These are phyloP conservation scores for Euplagia quadripunctaria DNA, from an alignment of 2,888 invertebrate species.

Conservation along the genomic window DNA sequence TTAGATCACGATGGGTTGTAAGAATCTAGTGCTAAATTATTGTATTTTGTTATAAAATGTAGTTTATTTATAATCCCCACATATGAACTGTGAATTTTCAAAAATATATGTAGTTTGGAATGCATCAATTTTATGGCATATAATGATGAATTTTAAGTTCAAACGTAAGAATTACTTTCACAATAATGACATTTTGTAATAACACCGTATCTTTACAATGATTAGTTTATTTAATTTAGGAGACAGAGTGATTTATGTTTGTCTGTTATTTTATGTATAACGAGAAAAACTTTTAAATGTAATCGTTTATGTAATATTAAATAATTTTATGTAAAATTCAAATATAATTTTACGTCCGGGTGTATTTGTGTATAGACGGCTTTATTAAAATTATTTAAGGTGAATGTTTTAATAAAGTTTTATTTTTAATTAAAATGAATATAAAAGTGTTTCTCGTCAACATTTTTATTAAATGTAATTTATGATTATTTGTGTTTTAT, in stretches of 20 bases:
- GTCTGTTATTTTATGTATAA: slow-evolving; percentile 26
- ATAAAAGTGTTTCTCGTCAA: slow-evolving; percentile 28
- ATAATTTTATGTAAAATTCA: neutral
- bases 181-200: slow-evolving; percentile 45
- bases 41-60: neutral
- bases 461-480: slow-evolving; percentile 3
- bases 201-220: slow-evolving; percentile 75
- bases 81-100: neutral
- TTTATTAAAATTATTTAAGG: neutral
- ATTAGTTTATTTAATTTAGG: slow-evolving; percentile 52
- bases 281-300: slow-evolving; percentile 24
- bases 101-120: neutral
- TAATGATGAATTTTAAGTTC: neutral
- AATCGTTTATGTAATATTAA: neutral
- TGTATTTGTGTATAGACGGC: neutral
- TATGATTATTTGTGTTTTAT: slow-evolving; percentile 24
- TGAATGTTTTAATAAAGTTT: neutral
- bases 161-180: slow-evolving; percentile 37
- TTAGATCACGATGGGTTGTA: neutral
- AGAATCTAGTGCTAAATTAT: neutral
- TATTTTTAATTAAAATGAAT: neutral
- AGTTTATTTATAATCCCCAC: neutral
- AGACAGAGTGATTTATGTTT: slow-evolving; percentile 25
- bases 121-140: neutral
- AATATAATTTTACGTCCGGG: neutral